phyloP scores from a whole-genome alignment of 2,888 invertebrate genomes.

The Deroplatys truncata region DNA sequence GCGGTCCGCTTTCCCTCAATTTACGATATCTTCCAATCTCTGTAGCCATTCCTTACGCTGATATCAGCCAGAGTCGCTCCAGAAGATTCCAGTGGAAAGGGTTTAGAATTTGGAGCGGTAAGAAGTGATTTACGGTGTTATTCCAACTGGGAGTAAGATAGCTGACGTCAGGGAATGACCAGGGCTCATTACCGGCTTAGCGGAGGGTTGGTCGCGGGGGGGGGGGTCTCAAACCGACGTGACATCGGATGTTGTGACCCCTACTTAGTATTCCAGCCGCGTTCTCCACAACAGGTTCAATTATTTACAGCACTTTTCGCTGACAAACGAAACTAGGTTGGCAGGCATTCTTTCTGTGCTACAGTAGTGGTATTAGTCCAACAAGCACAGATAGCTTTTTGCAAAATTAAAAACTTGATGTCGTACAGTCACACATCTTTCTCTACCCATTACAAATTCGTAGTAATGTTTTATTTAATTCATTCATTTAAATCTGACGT shows the following conservation, averaged over 20 bases:
- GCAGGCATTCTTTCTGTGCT: neutral
- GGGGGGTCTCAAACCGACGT: no score
- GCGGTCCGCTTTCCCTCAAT: neutral
- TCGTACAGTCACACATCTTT: no score
- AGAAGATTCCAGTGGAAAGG: neutral
- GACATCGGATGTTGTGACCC: neutral
- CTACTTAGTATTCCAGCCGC: conserved; percentile 6
- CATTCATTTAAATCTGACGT: no score
- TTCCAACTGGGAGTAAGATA: neutral
- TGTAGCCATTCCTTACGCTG: neutral
- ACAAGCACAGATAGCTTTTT: no score
- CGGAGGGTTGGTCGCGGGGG: neutral
- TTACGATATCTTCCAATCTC: neutral
- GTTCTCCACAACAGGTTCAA: neutral
- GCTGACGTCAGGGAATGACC: neutral
- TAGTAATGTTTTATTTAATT: no score
- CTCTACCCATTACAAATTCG: no score
- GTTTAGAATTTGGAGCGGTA: neutral
- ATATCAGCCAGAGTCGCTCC: neutral
- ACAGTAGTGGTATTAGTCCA: neutral
- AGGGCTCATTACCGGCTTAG: neutral
- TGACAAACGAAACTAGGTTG: neutral
- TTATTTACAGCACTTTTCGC: neutral
- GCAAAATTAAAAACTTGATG: no score
- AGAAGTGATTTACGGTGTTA: neutral